A percentile compares a stretch with the other conserved stretches of the same genome.
phyloP scores from a whole-genome alignment of 2,797 vertebrate genomes.

The Pteropus rufus region DNA sequence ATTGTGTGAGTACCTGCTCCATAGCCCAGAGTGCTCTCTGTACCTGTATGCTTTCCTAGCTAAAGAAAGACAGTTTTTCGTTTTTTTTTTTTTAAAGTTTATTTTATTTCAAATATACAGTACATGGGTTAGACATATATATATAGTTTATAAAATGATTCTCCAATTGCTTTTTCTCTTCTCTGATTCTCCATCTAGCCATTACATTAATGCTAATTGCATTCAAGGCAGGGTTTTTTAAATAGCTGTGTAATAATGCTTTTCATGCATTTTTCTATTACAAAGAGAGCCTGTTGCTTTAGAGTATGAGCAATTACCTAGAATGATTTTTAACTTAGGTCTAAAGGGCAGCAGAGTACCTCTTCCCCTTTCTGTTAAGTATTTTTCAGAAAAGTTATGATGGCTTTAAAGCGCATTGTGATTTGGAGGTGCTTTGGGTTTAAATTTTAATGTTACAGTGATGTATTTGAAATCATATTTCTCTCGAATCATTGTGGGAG shows the following conservation, averaged over 20 bases:
- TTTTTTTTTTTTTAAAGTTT: too few relatives aligned
- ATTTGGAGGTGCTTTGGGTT: background rate
- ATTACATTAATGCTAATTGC: too few relatives aligned
- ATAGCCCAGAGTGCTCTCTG: fast-evolving
- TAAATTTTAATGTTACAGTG: background rate
- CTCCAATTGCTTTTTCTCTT: too few relatives aligned
- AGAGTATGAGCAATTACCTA: background rate
- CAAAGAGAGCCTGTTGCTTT: background rate
- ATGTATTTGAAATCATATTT: background rate
- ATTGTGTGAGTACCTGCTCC: slow-evolving; percentile 90
- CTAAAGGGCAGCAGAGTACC: background rate
- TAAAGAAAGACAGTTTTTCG: background rate
- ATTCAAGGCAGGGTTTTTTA: background rate
- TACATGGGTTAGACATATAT: too few relatives aligned
- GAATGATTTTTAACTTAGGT: background rate
- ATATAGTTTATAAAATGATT: too few relatives aligned
- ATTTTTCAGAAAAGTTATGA: background rate
- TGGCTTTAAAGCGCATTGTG: background rate
- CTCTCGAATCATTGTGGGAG: background rate
- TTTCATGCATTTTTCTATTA: background rate
- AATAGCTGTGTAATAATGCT: too few relatives aligned
- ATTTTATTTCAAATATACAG: too few relatives aligned
- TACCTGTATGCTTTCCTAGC: fast-evolving
- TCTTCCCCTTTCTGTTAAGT: background rate
- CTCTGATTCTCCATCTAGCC: too few relatives aligned